Evolutionary conservation across 2,797 vertebrate species (phyloP).

Genomic region (Typhlichthys subterraneus): DNA sequence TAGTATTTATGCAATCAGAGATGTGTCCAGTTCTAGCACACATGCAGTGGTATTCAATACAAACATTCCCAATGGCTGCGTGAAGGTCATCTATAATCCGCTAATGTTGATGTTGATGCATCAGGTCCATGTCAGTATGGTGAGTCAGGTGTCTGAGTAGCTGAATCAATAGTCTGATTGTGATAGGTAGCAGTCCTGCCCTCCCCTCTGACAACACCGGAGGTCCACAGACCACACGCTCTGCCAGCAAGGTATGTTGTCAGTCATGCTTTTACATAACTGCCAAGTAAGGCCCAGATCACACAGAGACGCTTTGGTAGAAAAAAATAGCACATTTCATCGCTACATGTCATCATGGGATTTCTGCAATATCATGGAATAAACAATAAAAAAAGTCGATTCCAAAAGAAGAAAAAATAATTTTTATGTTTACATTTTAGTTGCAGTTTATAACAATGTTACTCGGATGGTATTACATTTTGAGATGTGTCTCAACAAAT

Average conservation of each 20-base stretch:
- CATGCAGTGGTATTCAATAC: neutral
- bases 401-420: no score
- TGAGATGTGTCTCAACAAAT: no score
- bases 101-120: neutral
- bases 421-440: no score
- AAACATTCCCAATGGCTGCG: neutral
- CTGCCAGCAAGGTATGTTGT: conserved; percentile 48
- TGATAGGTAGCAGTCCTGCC: conserved; percentile 45
- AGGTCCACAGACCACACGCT: conserved; percentile 11
- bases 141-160: neutral
- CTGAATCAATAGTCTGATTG: conserved; percentile 9
- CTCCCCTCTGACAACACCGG: conserved; percentile 40
- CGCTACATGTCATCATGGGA: neutral
- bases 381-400: no score
- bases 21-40: no score
- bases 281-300: neutral
- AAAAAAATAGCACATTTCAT: neutral
- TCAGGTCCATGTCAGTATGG: neutral
- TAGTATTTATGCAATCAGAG: no score
- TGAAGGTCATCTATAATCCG: neutral
- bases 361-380: no score
- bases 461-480: no score
- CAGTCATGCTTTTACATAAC: neutral
- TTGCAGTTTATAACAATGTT: no score
- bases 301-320: neutral